These are phyloP conservation scores for Abramis brama DNA, from an alignment of 2,113 vertebrate genomes.

Conservation along the genomic window DNA sequence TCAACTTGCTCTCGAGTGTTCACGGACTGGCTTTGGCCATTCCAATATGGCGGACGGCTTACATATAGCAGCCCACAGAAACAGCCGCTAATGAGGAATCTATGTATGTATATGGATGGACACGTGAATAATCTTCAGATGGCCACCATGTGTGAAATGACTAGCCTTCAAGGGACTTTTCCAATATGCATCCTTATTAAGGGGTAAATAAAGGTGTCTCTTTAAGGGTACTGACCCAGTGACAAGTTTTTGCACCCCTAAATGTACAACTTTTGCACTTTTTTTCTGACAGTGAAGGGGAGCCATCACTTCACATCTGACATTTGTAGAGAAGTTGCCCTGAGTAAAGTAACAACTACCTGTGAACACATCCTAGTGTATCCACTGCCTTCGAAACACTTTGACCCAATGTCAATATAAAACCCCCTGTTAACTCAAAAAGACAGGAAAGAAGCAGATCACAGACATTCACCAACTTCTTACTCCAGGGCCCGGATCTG, in stretches of 20 bases:
- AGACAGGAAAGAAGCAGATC: constrained; percentile 35
- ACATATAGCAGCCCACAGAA: too few relatives aligned
- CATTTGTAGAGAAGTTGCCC: constrained; percentile 17
- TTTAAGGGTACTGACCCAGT: not conserved
- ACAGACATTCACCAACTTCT: not conserved
- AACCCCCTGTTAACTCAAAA: not conserved
- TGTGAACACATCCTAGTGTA: not conserved
- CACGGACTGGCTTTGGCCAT: too few relatives aligned
- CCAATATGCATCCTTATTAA: not conserved
- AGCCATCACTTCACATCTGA: constrained; percentile 2
- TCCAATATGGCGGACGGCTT: too few relatives aligned
- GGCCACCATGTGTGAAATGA: too few relatives aligned
- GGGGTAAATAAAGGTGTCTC: not conserved
- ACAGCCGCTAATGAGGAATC: too few relatives aligned
- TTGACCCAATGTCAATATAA: not conserved
- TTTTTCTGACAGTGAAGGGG: not conserved
- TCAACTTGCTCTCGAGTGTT: too few relatives aligned
- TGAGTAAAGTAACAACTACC: constrained; percentile 31
- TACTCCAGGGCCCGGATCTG: not conserved
- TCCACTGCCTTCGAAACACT: not conserved
- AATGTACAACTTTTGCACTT: not conserved
- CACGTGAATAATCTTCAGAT: too few relatives aligned
- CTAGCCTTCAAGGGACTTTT: too few relatives aligned
- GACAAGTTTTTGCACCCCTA: not conserved
- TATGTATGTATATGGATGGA: too few relatives aligned